phyloP scores from a whole-genome alignment of 2,888 invertebrate genomes.

The Hoplodrina ambigua region DNA sequence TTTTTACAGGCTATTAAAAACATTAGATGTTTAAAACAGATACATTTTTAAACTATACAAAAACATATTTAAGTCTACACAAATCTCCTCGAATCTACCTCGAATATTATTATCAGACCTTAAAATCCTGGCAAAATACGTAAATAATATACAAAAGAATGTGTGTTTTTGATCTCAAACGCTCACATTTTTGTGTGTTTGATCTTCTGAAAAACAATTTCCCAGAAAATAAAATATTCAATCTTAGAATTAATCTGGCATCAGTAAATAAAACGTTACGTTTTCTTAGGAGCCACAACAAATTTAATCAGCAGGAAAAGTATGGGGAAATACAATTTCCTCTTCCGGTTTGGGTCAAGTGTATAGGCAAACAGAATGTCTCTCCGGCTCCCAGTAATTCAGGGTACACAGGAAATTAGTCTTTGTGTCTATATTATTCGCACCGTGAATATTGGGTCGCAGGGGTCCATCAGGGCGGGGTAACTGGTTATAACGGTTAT shows the following conservation, averaged over 20 bases:
- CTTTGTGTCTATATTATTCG: conserved; percentile 33
- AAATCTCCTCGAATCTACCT: neutral
- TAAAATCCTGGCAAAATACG: neutral
- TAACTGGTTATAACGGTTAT: neutral
- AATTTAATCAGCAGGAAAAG: conserved; percentile 49
- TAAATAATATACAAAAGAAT: no score
- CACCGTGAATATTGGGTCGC: conserved; percentile 16
- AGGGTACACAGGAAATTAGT: conserved; percentile 41
- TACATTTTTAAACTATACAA: no score
- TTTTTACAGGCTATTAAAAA: no score
- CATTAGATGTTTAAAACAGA: no score
- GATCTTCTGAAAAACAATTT: neutral
- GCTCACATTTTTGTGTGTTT: neutral
- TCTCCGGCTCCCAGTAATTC: conserved; percentile 13
- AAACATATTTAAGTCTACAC: no score
- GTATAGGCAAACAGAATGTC: conserved; percentile 43
- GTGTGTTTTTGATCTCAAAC: neutral
- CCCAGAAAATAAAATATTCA: neutral
- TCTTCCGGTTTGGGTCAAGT: conserved; percentile 49
- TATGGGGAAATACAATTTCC: conserved; percentile 54
- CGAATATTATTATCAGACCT: no score
- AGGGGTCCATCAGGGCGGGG: neutral
- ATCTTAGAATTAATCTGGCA: conserved; percentile 1
- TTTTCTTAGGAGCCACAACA: conserved; percentile 38
- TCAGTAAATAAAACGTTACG: neutral